A percentile compares a stretch with the other conserved stretches of the same genome.
Evolutionary conservation across 2,113 vertebrate species (phyloP).

Genomic region (Micronycteris hirsuta): DNA sequence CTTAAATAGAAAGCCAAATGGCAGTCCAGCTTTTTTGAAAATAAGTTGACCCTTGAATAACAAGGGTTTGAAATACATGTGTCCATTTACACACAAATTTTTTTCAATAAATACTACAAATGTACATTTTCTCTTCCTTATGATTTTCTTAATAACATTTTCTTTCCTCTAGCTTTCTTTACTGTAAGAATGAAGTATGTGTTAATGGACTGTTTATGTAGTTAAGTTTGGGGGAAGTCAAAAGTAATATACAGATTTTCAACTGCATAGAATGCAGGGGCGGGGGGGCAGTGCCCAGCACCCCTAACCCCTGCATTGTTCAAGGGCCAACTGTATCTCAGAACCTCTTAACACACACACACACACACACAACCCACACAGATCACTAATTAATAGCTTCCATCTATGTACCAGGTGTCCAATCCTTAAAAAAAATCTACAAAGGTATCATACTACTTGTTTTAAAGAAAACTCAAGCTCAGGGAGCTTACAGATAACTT

Average conservation of each 20-base stretch:
- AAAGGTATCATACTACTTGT: not conserved
- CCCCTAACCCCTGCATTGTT: not conserved
- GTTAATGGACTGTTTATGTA: not conserved
- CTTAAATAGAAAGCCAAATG: not conserved
- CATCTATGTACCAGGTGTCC: not conserved
- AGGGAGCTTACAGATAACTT: not conserved
- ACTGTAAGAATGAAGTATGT: not conserved
- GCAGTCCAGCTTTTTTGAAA: constrained; percentile 8
- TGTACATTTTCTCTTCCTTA: not conserved
- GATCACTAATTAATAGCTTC: not conserved
- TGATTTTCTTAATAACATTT: not conserved
- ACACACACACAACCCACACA: not conserved
- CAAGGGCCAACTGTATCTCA: not conserved
- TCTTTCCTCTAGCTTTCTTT: not conserved
- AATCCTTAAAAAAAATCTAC: not conserved
- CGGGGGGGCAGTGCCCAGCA: too few relatives aligned
- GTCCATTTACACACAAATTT: not conserved
- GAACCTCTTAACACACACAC: too few relatives aligned
- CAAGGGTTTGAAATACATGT: not conserved
- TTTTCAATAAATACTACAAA: not conserved
- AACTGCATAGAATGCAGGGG: not conserved
- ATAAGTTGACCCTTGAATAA: not conserved
- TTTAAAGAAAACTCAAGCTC: constrained; percentile 32
- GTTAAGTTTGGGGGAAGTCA: too few relatives aligned
- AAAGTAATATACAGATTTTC: not conserved